Conservation (phyloP, 2,888 invertebrate species). For the Atethmia centrago region DNA sequence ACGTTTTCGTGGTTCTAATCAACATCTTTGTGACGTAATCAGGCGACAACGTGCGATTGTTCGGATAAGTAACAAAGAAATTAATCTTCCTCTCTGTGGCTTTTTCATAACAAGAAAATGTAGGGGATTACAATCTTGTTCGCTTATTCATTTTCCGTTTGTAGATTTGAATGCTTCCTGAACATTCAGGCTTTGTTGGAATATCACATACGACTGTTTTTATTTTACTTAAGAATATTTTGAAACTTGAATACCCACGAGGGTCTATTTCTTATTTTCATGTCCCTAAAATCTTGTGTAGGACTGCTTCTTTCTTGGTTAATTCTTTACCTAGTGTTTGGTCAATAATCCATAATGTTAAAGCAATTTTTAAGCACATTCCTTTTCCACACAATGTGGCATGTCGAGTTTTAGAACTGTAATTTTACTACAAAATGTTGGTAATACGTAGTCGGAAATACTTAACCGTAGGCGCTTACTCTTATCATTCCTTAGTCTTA, state of each 20-base stretch:
- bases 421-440: not conserved
- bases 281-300: not conserved
- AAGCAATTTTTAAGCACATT: not conserved
- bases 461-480: not conserved
- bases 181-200: slow-evolving; percentile 18
- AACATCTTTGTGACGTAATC: slow-evolving; percentile 42
- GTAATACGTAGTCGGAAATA: not conserved
- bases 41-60: slow-evolving; percentile 51
- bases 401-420: not conserved
- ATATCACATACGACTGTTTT: not conserved
- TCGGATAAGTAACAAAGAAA: slow-evolving; percentile 45
- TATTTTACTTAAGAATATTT: not conserved
- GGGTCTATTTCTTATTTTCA: not conserved
- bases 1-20: slow-evolving; percentile 56
- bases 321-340: not conserved
- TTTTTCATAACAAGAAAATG: slow-evolving; percentile 42
- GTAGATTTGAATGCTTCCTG: slow-evolving; percentile 29
- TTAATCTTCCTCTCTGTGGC: slow-evolving; percentile 40
- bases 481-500: not conserved
- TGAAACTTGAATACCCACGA: not conserved
- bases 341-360: not conserved
- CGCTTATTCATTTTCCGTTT: slow-evolving; percentile 34
- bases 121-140: slow-evolving; percentile 29
- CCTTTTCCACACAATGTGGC: not conserved
- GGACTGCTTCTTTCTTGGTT: not conserved